Evolutionary conservation across 2,797 vertebrate genomes (phyloP).

Genomic region (Coccyzus lansbergi): DNA sequence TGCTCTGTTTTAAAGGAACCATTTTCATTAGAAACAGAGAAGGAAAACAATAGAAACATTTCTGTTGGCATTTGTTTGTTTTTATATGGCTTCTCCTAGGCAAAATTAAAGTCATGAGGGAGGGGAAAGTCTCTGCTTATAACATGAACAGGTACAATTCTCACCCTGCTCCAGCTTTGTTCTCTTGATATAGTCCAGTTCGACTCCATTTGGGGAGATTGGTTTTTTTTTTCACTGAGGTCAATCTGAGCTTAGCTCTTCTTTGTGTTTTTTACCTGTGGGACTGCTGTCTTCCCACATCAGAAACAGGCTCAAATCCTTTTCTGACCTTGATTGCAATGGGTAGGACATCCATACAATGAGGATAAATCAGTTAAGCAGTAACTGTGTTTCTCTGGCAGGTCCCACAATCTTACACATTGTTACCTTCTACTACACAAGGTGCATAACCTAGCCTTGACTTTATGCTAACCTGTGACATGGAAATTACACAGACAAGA

Average conservation of each 20-base stretch:
- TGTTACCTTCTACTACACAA: background rate
- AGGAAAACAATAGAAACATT: constrained; percentile 63
- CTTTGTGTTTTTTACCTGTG: background rate
- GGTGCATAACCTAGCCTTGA: background rate
- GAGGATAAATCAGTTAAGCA: constrained; percentile 16
- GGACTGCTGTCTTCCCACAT: constrained; percentile 17
- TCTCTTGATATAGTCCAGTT: background rate
- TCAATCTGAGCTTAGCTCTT: background rate
- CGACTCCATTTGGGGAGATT: background rate
- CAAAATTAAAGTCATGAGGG: background rate
- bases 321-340: constrained; percentile 29
- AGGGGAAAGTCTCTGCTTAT: background rate
- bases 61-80: constrained; percentile 64
- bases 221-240: background rate
- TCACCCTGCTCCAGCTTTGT: background rate
- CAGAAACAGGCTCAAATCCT: constrained; percentile 23
- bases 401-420: background rate
- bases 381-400: background rate
- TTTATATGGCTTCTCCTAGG: constrained; percentile 41
- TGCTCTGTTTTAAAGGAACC: constrained; percentile 60
- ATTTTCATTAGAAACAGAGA: constrained; percentile 57
- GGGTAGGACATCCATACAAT: background rate
- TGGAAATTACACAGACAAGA: background rate
- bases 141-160: background rate
- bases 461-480: background rate